Conservation (phyloP, 2,888 invertebrate species). For the Drosophila colorata region DNA sequence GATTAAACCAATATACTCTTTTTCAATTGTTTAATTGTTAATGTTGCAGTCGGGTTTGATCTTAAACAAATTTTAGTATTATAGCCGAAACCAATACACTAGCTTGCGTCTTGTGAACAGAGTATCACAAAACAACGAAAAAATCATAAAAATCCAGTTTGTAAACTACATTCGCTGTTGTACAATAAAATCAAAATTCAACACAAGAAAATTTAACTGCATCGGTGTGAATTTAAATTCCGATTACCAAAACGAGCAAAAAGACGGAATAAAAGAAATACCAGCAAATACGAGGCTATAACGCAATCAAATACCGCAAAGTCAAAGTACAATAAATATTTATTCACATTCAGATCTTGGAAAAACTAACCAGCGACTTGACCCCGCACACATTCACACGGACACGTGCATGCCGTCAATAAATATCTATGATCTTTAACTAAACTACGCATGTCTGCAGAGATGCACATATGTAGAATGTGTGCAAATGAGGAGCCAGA, state of each 20-base stretch:
- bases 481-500: conserved; percentile 14
- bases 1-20: too few relatives aligned
- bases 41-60: too few relatives aligned
- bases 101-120: background rate
- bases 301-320: background rate
- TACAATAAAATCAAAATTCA: background rate
- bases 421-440: conserved; percentile 4
- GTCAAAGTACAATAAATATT: conserved; percentile 3
- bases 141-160: conserved; percentile 10
- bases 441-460: background rate
- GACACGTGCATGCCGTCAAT: background rate
- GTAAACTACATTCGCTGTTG: background rate
- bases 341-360: conserved; percentile 27
- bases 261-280: background rate
- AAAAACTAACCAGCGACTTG: background rate
- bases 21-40: too few relatives aligned
- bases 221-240: background rate
- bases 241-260: background rate
- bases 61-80: too few relatives aligned
- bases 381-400: background rate
- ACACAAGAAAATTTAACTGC: conserved; percentile 1
- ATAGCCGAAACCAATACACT: background rate
- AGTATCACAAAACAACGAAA: background rate
- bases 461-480: conserved; percentile 7
- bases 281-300: background rate